Conservation (phyloP, 2,797 vertebrate genomes). For the Brachyrhaphis roseni region DNA sequence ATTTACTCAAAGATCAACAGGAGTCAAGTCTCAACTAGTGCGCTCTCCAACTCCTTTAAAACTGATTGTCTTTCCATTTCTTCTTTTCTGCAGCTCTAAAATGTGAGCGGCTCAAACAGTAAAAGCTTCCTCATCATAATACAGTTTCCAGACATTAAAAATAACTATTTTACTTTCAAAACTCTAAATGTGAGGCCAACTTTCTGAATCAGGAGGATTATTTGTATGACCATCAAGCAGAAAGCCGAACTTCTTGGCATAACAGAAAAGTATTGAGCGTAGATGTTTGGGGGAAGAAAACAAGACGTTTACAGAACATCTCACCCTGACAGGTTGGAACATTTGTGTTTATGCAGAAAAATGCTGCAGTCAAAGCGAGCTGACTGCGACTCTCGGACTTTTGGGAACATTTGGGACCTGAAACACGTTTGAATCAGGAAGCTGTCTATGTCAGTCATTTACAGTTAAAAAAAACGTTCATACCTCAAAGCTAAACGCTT, state of each 20-base stretch:
- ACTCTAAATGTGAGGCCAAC: background rate
- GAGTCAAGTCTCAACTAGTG: background rate
- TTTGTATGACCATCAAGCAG: background rate
- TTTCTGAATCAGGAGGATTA: background rate
- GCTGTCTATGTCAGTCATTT: background rate
- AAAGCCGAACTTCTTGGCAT: background rate
- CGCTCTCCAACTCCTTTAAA: background rate
- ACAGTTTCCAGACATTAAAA: background rate
- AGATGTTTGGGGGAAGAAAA: background rate
- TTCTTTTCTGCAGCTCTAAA: background rate
- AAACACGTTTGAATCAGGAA: background rate
- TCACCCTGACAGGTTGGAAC: background rate
- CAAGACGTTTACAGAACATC: background rate
- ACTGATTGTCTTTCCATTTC: background rate
- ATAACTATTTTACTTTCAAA: background rate
- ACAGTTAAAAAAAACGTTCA: background rate
- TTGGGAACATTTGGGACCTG: background rate
- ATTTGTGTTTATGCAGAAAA: constrained; percentile 3
- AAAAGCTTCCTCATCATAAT: background rate
- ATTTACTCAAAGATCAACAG: background rate
- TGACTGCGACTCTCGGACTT: background rate
- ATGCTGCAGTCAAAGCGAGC: background rate
- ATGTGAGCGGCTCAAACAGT: background rate
- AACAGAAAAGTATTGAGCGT: background rate
- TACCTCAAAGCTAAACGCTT: too few species aligned